These are phyloP conservation scores for Lordiphosa mommai DNA, from an alignment of 1,140 invertebrate genomes.

Conservation along the genomic window DNA sequence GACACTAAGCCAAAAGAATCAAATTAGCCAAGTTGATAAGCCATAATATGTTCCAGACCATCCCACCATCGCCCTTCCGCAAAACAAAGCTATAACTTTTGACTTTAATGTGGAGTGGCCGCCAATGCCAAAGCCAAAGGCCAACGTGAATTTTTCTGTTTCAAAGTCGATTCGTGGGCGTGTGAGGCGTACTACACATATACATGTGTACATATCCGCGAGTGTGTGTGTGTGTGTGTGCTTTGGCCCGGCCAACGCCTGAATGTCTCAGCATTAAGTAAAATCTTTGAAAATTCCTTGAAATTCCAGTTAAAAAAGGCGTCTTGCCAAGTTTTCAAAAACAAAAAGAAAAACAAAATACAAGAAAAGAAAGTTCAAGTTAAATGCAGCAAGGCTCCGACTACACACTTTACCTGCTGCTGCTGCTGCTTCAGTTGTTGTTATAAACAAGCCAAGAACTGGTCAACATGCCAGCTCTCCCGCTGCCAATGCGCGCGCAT, in stretches of 20 bases:
- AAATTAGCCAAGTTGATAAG: constrained; percentile 44
- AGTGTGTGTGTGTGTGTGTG: constrained; percentile 21
- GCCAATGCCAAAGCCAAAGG: constrained; percentile 59
- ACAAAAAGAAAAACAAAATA: constrained; percentile 1
- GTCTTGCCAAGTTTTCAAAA: constrained; percentile 15
- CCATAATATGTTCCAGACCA: constrained; percentile 4
- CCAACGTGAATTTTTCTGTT: constrained; percentile 53
- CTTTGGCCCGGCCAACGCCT: constrained; percentile 46
- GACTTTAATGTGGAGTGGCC: constrained; percentile 56
- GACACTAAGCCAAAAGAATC: constrained; percentile 27
- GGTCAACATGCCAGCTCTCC: constrained; percentile 38
- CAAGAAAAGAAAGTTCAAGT: constrained; percentile 26
- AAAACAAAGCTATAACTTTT: constrained; percentile 48
- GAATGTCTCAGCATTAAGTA: constrained; percentile 40
- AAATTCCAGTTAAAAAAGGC: constrained; percentile 29
- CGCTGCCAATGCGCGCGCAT: constrained; percentile 57
- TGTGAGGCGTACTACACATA: constrained; percentile 18
- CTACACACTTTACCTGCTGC: constrained; percentile 31
- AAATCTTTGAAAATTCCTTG: constrained; percentile 63
- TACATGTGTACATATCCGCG: constrained; percentile 13
- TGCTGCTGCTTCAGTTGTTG: constrained; percentile 42
- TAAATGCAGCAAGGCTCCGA: constrained; percentile 18
- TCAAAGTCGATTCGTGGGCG: constrained; percentile 62
- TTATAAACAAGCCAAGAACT: constrained; percentile 58
- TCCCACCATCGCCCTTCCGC: neutral